phyloP scores from a whole-genome alignment of 2,797 vertebrate genomes.

The Synanceia verrucosa region DNA sequence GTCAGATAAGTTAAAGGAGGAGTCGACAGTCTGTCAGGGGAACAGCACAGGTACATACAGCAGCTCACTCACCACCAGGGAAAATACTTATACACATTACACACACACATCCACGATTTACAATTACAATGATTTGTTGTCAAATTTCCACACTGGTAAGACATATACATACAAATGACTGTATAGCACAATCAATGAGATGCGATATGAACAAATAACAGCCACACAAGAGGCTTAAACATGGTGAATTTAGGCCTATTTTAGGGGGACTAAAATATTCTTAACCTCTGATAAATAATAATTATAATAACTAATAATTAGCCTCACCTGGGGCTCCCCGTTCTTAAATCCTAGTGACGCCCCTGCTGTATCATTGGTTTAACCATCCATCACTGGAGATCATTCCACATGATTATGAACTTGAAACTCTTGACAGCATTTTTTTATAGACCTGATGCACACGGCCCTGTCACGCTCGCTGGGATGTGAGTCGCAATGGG shows the following conservation, averaged over 20 bases:
- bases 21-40: background rate
- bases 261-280: too few species aligned
- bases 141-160: background rate
- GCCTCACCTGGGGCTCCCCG: too few species aligned
- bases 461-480: slow-evolving; percentile 29
- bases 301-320: too few species aligned
- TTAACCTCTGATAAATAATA: too few species aligned
- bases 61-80: background rate
- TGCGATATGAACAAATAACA: slow-evolving; percentile 1
- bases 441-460: slow-evolving; percentile 45
- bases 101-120: background rate
- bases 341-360: too few species aligned
- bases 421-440: background rate
- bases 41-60: background rate
- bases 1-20: background rate
- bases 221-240: slow-evolving; percentile 26
- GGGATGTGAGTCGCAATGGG: slow-evolving; percentile 35
- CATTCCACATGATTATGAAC: slow-evolving; percentile 15
- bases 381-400: slow-evolving; percentile 13
- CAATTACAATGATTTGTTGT: background rate
- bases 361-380: too few species aligned
- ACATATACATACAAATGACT: background rate
- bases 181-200: background rate
- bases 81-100: too few species aligned
- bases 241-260: too few species aligned